A percentile compares a stretch with the other conserved stretches of the same genome.
Conservation (phyloP, 2,888 invertebrate species). For the Lypha dubia region DNA sequence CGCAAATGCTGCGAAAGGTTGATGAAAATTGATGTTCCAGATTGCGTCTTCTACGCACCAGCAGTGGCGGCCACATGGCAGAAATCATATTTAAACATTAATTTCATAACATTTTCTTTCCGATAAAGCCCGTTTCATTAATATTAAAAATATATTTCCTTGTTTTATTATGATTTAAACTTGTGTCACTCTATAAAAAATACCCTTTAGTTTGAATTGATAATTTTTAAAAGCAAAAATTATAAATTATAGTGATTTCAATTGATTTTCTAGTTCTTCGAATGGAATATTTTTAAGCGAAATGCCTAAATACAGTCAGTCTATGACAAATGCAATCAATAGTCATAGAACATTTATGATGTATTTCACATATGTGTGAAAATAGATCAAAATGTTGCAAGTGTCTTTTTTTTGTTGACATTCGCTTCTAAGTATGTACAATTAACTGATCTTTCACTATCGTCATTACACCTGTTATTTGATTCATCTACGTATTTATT, state of each 20-base stretch:
- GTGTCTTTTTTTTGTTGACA: neutral
- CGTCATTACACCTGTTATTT: neutral
- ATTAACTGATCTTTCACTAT: neutral
- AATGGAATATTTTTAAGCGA: neutral
- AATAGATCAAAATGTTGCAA: neutral
- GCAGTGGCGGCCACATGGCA: too few species aligned
- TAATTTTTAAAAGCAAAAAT: neutral
- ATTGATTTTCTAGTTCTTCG: neutral
- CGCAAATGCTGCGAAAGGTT: too few species aligned
- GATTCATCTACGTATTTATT: too few species aligned
- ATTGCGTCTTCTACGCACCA: too few species aligned
- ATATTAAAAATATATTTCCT: too few species aligned
- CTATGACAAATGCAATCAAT: neutral
- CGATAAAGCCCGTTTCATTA: too few species aligned
- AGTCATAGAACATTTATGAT: neutral
- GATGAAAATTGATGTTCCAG: too few species aligned
- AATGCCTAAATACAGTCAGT: neutral
- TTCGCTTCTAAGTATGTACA: neutral
- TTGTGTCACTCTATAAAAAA: too few species aligned
- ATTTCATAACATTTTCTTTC: too few species aligned
- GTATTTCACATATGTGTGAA: neutral
- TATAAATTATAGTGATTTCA: neutral
- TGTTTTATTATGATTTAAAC: too few species aligned
- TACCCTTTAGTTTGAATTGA: neutral
- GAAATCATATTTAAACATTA: too few species aligned